Conservation (phyloP, 2,113 vertebrate species). For the Bos indicus region DNA sequence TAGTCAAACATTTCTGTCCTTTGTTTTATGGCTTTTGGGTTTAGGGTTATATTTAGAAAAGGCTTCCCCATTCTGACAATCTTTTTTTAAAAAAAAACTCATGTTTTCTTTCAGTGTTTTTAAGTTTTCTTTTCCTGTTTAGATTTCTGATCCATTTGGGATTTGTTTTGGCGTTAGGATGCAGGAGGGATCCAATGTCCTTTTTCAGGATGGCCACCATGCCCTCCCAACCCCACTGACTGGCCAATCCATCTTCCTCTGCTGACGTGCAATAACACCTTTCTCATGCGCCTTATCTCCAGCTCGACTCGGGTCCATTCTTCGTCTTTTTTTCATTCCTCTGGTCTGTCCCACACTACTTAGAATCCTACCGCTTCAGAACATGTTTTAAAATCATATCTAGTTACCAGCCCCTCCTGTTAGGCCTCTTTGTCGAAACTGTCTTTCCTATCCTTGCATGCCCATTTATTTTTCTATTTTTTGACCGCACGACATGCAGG, state of each 20-base stretch:
- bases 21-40: conserved; percentile 36
- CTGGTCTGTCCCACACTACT: background rate
- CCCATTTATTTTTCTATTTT: background rate
- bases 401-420: background rate
- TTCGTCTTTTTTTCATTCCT: background rate
- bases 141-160: conserved; percentile 8
- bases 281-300: background rate
- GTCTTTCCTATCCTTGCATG: background rate
- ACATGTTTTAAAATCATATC: background rate
- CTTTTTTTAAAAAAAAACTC: background rate
- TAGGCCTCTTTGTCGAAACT: background rate
- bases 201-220: background rate
- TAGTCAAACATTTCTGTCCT: background rate
- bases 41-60: conserved; percentile 44
- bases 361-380: background rate
- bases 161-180: background rate
- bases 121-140: conserved; percentile 36
- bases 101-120: conserved; percentile 43
- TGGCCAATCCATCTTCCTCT: background rate
- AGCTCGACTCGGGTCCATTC: background rate
- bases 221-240: background rate
- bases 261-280: background rate
- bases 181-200: background rate
- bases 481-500: background rate
- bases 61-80: background rate